Base-by-base conservation (phyloP, 1,140 invertebrate species). In the Brachionus angularis region DNA sequence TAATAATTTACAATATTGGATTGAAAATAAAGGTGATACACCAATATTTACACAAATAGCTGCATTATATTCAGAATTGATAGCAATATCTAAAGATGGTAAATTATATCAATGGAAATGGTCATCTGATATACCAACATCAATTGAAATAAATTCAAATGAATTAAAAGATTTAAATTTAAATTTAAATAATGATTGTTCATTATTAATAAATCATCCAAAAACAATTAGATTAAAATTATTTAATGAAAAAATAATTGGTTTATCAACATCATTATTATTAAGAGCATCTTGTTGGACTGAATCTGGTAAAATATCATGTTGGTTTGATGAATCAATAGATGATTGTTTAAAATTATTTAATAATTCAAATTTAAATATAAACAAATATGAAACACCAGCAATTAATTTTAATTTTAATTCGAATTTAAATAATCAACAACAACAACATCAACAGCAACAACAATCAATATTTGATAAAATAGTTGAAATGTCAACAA, bases 51-150 rank as follows among this genome's bases (percentile, higher is more conserved):
- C 76, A 5, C 80, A 84, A 55, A 87, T 98, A 75, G 91, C 89
- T 34, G 88, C 91, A 1, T 86, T 97, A 72, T 88, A 96, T 78
- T 93, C 91, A 44, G 96, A 99, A 82, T 85, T 98, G 53, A 88
- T 98, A 67, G 95, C 91, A 3, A 83, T 99, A 39, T 91, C 90
- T 16, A 85, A 85, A 36, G 87, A 85, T 74, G 95, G 95, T 16
- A 90, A 93, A 75, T 78, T 99, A n/a, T 91, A 96, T 83, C 92
- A 96, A 78, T 99, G 96, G 96, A 88, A 88, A 74, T 99, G 96
- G 96, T 85, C 86, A 46, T 91, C 96, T 76, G 79, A 86, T 5
- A 91, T 95, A 76, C 91, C 93, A 0, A 96, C 89, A 49, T 39
- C 18, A 18, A 29, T 23, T 21, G 50, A 71, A 23, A 49, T 4